These are phyloP conservation scores for Drosophila phalerata DNA, from an alignment of 2,888 invertebrate genomes.

Conservation along the genomic window DNA sequence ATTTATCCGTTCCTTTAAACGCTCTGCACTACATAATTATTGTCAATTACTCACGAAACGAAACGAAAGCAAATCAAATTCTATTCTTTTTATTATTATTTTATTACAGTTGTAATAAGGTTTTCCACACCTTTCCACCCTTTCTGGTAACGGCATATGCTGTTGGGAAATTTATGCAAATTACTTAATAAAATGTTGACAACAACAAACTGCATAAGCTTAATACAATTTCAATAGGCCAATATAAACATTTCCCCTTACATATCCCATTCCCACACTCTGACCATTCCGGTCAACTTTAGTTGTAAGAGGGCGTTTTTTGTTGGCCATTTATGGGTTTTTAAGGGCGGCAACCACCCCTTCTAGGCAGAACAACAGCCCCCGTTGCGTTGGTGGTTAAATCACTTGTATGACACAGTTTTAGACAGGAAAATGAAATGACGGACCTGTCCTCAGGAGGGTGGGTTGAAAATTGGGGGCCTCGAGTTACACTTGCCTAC, in stretches of 20 bases:
- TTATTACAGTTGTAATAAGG: conserved; percentile 42
- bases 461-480: conserved; percentile 18
- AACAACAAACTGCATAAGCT: conserved; percentile 63
- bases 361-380: conserved; percentile 12
- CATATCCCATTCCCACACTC: neutral
- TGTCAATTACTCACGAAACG: neutral
- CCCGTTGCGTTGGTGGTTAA: conserved; percentile 52
- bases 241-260: conserved; percentile 46
- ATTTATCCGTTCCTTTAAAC: too few relatives aligned
- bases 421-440: conserved; percentile 47
- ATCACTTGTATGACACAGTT: conserved; percentile 69
- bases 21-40: too few relatives aligned
- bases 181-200: conserved; percentile 80
- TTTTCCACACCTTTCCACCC: conserved; percentile 39
- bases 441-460: conserved; percentile 57
- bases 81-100: neutral
- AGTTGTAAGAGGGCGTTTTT: conserved; percentile 61
- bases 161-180: conserved; percentile 71
- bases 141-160: conserved; percentile 40
- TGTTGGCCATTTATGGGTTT: conserved; percentile 71
- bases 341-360: conserved; percentile 49
- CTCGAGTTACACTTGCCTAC: conserved; percentile 24
- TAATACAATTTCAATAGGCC: conserved; percentile 75
- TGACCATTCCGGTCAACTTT: conserved; percentile 37
- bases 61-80: conserved; percentile 2